Evolutionary conservation across 2,113 vertebrate species (phyloP), one percentile per base, ranked within the genome.

Genomic region (Petrocephalus microphthalmus): DNA sequence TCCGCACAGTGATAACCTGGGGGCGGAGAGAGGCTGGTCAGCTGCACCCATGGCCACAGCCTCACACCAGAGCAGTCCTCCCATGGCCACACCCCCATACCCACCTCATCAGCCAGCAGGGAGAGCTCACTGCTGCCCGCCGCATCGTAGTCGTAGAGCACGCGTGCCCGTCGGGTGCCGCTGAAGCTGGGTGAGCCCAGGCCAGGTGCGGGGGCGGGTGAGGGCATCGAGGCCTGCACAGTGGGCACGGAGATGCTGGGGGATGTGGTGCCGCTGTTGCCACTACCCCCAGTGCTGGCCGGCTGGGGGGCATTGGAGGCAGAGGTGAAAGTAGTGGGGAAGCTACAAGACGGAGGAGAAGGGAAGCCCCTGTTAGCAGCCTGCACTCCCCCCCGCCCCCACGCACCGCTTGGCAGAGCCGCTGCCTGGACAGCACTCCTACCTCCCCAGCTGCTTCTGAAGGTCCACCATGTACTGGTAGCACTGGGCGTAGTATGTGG

Each of bases 401-500:
- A 57, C n/a, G 56, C 56, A 22, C n/a, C 2, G n/a, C 57, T 29
- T n/a, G 11, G 60, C 60, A 10, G 60, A 67, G n/a, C 25, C 1
- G 60, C 60, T 10, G 11, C 60, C 60, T 1, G n/a, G 10, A 64
- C 60, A 4, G 60, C 60, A 29, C n/a, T 67, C n/a, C 25, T 67
- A 99, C 98, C 98, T 99, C 96, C 98, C 98, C 90, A 99, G 96
- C 88, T 99, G 98, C 92, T 99, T 99, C 85, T 99, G 98, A 29
- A 99, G 97, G 90, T 99, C 98, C 94, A 98, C 94, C 98, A 98
- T 99, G 90, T 99, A 99, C 88, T 99, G 98, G 94, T 99, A 99
- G 94, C 97, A 99, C 81, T 99, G 98, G 84, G 98, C 98, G 88
- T 98, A 99, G 90, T 99, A 99, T 0, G 97, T 99, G 91, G 97